phyloP scores from a whole-genome alignment of 2,113 vertebrate species.

The Centropus unirufus region DNA sequence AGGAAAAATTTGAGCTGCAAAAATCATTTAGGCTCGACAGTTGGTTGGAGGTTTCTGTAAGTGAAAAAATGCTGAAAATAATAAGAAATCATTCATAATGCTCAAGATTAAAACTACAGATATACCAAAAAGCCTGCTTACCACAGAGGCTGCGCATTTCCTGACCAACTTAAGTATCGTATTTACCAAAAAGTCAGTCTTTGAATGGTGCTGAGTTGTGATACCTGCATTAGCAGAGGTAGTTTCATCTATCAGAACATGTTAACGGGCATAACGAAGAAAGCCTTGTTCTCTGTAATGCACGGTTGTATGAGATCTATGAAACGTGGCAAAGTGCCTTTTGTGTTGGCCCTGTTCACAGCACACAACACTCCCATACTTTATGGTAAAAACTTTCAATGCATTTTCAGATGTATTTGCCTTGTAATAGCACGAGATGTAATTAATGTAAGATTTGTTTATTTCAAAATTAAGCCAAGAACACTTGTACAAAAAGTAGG shows the following conservation, averaged over 20 bases:
- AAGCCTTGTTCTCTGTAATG: neutral
- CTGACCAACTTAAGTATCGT: neutral
- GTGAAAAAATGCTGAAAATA: neutral
- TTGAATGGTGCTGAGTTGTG: neutral
- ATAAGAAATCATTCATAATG: neutral
- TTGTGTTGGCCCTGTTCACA: neutral
- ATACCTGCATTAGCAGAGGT: neutral
- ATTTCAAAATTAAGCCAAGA: neutral
- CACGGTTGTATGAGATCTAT: neutral
- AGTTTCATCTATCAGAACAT: neutral
- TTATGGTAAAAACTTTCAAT: neutral
- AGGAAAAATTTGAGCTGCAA: neutral
- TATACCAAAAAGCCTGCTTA: neutral
- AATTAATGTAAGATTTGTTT: neutral
- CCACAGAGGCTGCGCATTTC: neutral
- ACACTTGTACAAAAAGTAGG: neutral
- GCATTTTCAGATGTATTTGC: neutral
- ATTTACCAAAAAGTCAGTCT: neutral
- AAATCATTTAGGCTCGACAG: neutral
- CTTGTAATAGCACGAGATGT: neutral
- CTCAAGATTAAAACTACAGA: neutral
- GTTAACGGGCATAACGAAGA: neutral
- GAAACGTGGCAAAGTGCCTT: neutral
- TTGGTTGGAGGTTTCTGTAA: neutral
- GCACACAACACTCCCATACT: fast-evolving